Evolutionary conservation across 2,797 vertebrate species (phyloP).

Genomic region (Sebastes cheni): DNA sequence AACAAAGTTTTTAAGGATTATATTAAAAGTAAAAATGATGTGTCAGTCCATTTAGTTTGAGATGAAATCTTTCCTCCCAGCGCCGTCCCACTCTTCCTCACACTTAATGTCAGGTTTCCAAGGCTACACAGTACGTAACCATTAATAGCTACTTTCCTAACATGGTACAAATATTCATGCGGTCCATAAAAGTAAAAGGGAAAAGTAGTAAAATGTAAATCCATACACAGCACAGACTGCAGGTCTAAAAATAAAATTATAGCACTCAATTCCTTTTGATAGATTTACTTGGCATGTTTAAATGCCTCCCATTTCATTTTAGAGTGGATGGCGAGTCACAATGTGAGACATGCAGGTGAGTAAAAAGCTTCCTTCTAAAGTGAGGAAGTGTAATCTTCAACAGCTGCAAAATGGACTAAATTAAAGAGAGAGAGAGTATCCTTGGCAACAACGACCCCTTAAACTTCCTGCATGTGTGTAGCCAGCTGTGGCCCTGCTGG

Average conservation of each 20-base stretch:
- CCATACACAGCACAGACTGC: neutral
- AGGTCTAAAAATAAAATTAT: neutral
- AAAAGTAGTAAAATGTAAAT: slow-evolving; percentile 1
- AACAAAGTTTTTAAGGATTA: neutral
- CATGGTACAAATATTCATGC: slow-evolving; percentile 37
- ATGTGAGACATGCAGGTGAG: neutral
- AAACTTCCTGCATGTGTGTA: neutral
- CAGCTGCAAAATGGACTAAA: slow-evolving; percentile 24
- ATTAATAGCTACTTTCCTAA: slow-evolving; percentile 40
- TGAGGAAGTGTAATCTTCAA: slow-evolving; percentile 32
- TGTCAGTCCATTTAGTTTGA: slow-evolving; percentile 61
- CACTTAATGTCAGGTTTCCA: slow-evolving; percentile 72
- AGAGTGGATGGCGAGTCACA: neutral
- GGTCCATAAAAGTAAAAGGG: slow-evolving; percentile 19
- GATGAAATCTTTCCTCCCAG: slow-evolving; percentile 33
- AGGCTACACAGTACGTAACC: slow-evolving; percentile 64
- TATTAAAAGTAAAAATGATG: slow-evolving; percentile 40
- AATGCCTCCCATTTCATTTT: neutral
- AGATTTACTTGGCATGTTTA: slow-evolving; percentile 28
- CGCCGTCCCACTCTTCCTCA: slow-evolving; percentile 8
- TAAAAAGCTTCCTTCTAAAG: slow-evolving; percentile 20
- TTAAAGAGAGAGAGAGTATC: neutral
- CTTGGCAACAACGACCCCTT: neutral
- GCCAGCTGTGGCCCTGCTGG: neutral
- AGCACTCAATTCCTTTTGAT: neutral